Base-by-base conservation (phyloP, 1,140 invertebrate genomes). In the Dreissena polymorpha region DNA sequence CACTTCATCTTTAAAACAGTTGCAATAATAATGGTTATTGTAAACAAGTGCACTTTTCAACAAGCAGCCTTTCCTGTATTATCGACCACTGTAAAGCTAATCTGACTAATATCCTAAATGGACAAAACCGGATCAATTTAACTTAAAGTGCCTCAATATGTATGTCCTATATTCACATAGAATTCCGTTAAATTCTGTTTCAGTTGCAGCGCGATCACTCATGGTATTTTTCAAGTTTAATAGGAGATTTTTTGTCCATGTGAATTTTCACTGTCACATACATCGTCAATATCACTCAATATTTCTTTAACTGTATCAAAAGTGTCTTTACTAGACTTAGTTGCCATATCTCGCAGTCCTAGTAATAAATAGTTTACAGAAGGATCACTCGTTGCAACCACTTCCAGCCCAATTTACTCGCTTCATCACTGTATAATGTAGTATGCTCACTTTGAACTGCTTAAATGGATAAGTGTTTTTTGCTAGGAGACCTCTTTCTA, bases 221-320 rank as follows among this genome's bases (percentile, higher is more conserved):
- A n/a, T n/a, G n/a, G n/a, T n/a, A n/a, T n/a, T n/a, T n/a, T n/a
- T n/a, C n/a, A n/a, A 25, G 60, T 79, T 82, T 72, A 12, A 67
- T 82, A 29, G n/a, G n/a, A n/a, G n/a, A n/a, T n/a, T 85, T 53
- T 57, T 75, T 23, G 29, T 71, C n/a, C 6, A 75, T 64, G 72
- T n/a, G 16, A 8, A 68, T 23, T 23, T 25, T 74, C 27, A 29
- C 27, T 39, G 27, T 2, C 71, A 67, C 70, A 65, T n/a, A 83
- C 83, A 53, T 83, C 74, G 29, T 29, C 23, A 10, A 86, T 16
- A 67, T n/a, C n/a, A n/a, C n/a, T n/a, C n/a, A n/a, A n/a, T n/a
- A 83, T 83, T 25, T 83, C 81, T 63, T 76, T 74, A 75, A 86
- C 79, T 50, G 85, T 83, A 27, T 80, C 81, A 16, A 86, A 50